Percentiles rank a stretch among this genome's conserved stretches.
These are phyloP conservation scores for Dicrurus megarhynchus DNA, from an alignment of 2,113 vertebrate genomes.

Conservation along the genomic window DNA sequence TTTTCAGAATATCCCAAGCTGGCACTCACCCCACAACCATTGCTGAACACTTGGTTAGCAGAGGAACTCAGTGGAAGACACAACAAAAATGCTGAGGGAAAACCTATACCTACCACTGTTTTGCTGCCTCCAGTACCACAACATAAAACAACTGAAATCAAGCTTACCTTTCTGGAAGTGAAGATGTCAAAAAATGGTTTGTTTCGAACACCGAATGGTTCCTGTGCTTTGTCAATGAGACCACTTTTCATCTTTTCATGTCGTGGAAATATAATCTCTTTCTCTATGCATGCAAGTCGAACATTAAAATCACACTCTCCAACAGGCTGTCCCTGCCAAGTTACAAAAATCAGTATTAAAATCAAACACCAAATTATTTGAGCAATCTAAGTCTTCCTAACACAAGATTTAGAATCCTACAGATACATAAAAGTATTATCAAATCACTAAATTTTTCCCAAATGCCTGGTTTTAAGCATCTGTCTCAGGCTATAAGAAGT, in stretches of 20 bases:
- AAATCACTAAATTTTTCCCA: background rate
- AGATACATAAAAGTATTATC: background rate
- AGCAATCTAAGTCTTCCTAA: background rate
- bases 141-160: background rate
- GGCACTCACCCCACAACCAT: accelerated
- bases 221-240: slow-evolving; percentile 94
- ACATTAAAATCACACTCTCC: slow-evolving; percentile 95
- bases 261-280: slow-evolving; percentile 94
- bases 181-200: slow-evolving; percentile 97
- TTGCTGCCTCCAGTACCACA: background rate
- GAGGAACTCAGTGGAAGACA: background rate
- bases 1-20: background rate
- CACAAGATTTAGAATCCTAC: background rate
- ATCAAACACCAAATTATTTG: background rate
- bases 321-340: slow-evolving; percentile 89
- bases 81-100: background rate
- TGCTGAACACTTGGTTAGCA: background rate
- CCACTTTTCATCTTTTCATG: slow-evolving; percentile 95
- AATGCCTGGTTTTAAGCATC: background rate
- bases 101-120: background rate
- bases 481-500: background rate
- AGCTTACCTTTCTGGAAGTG: slow-evolving; percentile 88
- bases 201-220: slow-evolving; percentile 93
- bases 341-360: slow-evolving; percentile 34
- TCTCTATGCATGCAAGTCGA: slow-evolving; percentile 92